Base-by-base conservation (phyloP, 2,113 vertebrate genomes). In the Egretta garzetta region DNA sequence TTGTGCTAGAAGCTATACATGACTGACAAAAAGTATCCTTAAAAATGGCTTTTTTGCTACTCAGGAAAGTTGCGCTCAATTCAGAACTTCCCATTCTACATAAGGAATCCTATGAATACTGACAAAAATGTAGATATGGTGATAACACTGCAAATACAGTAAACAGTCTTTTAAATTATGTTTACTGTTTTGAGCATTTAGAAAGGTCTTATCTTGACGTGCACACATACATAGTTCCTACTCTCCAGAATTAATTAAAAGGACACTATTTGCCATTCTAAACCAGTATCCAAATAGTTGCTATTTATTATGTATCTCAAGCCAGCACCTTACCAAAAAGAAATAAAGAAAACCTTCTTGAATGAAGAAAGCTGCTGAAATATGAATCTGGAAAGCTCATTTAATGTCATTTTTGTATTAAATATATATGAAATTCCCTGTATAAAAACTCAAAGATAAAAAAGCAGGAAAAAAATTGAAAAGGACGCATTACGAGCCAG, bases 1-100 rank as follows among this genome's bases (percentile, higher is more conserved):
- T 53, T 73, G 52, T 72, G 45, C 43, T 37, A 72, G 53, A 75
- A 91, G 49, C 64, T 53, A 39, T 52, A 39, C 0, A 2, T 30
- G 60, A 93, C n/a, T 87, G 84, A 95, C 75, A 90, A 66, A 41
- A 86, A 91, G 66, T 26, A 83, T 11, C 62, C 73, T 59, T 63
- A 9, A 81, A 96, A 91, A 90, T 26, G 43, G 53, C 15, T 82
- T 90, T 92, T 76, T 84, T 77, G 26, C 49, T 49, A 10, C 76
- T 84, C 3, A 1, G 53, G n/a, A 21, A 50, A 41, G 47, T 81
- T 67, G 52, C 7, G 4, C 21, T 85, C 63, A 12, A 7, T 56
- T 71, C 62, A 71, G 45, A 79, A 81, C 13, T 91, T 81, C n/a
- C 52, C 12, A 20, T 74, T 87, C 22, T n/a, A 43, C 17, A 11